Conservation (phyloP, 2,888 invertebrate genomes). For the Dasysyrphus albostriatus region DNA sequence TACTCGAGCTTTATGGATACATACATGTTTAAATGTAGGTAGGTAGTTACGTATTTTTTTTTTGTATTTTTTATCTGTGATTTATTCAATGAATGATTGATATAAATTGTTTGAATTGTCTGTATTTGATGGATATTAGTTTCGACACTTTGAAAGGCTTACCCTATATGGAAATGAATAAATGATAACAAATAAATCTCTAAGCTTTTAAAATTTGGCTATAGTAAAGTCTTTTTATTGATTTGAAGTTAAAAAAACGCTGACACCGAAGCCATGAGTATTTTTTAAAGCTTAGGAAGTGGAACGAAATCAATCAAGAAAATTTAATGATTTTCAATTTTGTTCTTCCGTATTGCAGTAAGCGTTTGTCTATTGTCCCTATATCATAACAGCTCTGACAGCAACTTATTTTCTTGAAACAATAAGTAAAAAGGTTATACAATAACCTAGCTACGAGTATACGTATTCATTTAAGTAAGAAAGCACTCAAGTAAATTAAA, state of each 20-base stretch:
- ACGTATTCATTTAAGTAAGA: too few relatives aligned
- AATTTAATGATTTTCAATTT: not conserved
- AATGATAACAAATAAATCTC: not conserved
- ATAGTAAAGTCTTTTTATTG: not conserved
- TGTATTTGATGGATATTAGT: not conserved
- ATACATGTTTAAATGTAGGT: too few relatives aligned
- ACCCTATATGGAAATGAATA: not conserved
- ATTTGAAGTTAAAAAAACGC: too few relatives aligned
- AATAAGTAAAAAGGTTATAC: too few relatives aligned
- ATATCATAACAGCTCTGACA: too few relatives aligned
- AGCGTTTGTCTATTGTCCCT: too few relatives aligned
- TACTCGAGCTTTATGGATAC: too few relatives aligned
- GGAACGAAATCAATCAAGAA: not conserved
- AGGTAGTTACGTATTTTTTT: not conserved
- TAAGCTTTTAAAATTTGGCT: not conserved
- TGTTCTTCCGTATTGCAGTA: not conserved
- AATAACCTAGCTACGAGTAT: too few relatives aligned
- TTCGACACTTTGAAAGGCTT: not conserved
- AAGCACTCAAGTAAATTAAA: too few relatives aligned
- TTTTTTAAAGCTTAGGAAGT: not conserved
- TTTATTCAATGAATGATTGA: conserved; percentile 1
- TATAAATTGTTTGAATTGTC: not conserved
- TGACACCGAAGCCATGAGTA: too few relatives aligned
- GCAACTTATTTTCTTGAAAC: too few relatives aligned
- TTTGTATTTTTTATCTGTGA: not conserved